Base-by-base conservation (phyloP, 2,113 vertebrate species). In the Hypocryptadius cinnamomeus region DNA sequence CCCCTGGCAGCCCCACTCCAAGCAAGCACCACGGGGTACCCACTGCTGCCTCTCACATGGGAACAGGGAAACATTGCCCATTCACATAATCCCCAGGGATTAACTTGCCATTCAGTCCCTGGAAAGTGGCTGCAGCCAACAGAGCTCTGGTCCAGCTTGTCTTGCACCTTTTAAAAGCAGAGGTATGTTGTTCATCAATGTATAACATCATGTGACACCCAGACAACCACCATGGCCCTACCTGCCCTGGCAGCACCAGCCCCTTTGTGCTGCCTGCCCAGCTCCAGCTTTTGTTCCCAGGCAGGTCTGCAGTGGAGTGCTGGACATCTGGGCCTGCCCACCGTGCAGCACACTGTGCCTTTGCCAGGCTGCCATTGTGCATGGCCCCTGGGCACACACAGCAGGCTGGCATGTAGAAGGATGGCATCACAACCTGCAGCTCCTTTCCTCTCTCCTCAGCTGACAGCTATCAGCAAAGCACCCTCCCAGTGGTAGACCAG, bases 231-330 rank as follows among this genome's bases (percentile, higher is more conserved):
- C 1, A 4, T 11, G 0, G 72, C 89, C 23, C n/a, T 42, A 21
- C 35, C 3, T 76, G 51, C 53, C 90, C 74, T 8, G 1, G 57
- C 74, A 87, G 72, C 61, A 45, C 20, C 24, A 66, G 68, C 42
- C 59, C 48, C 71, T 95, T 97, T 95, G 95, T 97, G 92, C 92
- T 7, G 69, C 61, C 66, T 0, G 1, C 31, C 84, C 47, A 54
- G 40, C 78, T 71, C 56, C 65, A 6, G 81, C 87, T 95, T 94
- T 97, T 96, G 94, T 97, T 96, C 65, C 82, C 85, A 37, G 39
- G 18, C 15, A 23, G 59, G 51, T 70, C 39, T 59, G 60, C 13
- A 0, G 48, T 7, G 1, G 42, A 1, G 13, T 44, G 35, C 53
- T 3, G 59, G 45, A 19, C 1, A 18, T 50, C 57, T 72, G 83